Base-by-base conservation (phyloP, 2,888 invertebrate species). In the Belgica antarctica region DNA sequence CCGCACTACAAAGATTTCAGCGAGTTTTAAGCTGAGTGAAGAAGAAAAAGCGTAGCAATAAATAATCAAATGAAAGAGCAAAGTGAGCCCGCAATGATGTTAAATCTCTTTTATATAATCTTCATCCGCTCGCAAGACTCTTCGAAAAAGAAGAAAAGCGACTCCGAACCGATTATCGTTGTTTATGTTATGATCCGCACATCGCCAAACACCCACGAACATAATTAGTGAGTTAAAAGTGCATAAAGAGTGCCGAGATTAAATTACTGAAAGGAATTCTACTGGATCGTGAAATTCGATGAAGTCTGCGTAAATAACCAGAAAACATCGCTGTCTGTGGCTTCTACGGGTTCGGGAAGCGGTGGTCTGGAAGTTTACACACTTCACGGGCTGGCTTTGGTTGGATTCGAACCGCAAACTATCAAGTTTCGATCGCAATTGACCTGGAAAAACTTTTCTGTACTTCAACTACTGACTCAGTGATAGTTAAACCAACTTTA, bases 11-110 rank as follows among this genome's bases (percentile, higher is more conserved):
- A 17, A 12, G 24, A 12, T 27, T 59, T 27, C 12, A 4, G 27
- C 25, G 8, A 12, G 24, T 8, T 27, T 59, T 27, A 12, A 4
- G 27, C 25, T 10, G 25, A 5, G 22, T 27, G 2, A 59, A 7
- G 52, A 7, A 7, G 52, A 52, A 22, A 17, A 22, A 59, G 8
- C 59, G 59, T 19, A 66, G 57, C 68, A 34, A 68, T 68, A 68
- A 68, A 68, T 68, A 47, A 31, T 57, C 57, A 57, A 47, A 27
- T 63, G 66, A 66, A 28, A 27, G 68, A 31, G 52, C 34, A 68
- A 65, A 68, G 52, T 68, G 68, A 57, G 34, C 19, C 28, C 47
- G 68, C 52, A 68, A 15, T 57, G 68, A 68, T 68, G 25, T 65
- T 12, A 65, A 65, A 22, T 31, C 19, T 47, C 25, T 68, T 65